Percentiles rank a stretch among this genome's conserved stretches.
Conservation (phyloP, 2,113 vertebrate species). For the Cisticola juncidis region DNA sequence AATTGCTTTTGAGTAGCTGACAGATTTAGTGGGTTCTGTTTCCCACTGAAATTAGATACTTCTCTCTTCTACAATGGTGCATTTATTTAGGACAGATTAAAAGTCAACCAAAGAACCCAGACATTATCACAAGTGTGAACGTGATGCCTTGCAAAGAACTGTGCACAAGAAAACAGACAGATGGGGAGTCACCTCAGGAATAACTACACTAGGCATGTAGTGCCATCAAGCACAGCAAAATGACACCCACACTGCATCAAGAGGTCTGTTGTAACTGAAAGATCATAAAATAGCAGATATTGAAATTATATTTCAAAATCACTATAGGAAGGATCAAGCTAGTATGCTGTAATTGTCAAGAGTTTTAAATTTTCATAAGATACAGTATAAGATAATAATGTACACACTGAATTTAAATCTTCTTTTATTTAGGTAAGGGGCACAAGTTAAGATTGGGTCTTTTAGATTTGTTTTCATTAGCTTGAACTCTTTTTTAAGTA, state of each 20-base stretch:
- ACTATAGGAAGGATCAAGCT: background rate
- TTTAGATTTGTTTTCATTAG: background rate
- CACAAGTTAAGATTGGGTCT: background rate
- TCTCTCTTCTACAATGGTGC: background rate
- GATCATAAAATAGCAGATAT: background rate
- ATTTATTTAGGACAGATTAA: background rate
- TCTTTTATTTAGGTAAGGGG: background rate
- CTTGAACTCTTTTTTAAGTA: background rate
- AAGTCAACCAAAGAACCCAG: background rate
- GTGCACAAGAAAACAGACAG: background rate
- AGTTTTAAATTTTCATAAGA: background rate
- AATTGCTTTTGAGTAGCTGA: background rate
- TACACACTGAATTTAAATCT: background rate
- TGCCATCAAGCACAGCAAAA: background rate
- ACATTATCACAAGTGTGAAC: background rate
- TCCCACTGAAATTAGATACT: background rate
- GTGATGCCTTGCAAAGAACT: background rate
- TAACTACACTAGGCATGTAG: background rate
- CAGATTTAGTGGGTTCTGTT: background rate
- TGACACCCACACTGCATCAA: accelerated
- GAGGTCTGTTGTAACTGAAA: background rate
- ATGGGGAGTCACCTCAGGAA: background rate
- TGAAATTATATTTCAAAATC: background rate
- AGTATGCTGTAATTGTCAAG: background rate
- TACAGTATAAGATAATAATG: background rate